These are phyloP conservation scores for Chlamydotis undulata DNA, from an alignment of 2,113 vertebrate genomes.

Conservation along the genomic window DNA sequence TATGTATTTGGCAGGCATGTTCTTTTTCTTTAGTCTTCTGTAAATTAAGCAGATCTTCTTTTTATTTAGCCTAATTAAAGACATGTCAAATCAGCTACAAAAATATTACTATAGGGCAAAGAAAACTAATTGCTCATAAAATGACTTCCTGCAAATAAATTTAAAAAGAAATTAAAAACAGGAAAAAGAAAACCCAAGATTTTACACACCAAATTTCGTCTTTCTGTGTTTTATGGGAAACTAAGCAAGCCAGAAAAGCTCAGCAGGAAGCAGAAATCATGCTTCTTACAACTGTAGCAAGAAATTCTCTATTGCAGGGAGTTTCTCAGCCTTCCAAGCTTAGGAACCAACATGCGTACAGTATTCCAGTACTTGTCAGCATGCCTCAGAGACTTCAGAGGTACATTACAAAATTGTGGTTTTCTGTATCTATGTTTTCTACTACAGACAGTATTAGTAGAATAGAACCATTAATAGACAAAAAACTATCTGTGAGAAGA, in stretches of 20 bases:
- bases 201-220: neutral
- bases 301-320: neutral
- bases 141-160: neutral
- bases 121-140: neutral
- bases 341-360: neutral
- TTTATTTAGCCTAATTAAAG: neutral
- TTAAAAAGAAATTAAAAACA: neutral
- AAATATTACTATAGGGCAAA: neutral
- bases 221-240: neutral
- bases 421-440: neutral
- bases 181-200: neutral
- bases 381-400: neutral
- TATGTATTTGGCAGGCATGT: neutral
- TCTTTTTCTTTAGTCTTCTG: slow-evolving; percentile 1
- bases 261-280: neutral
- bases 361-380: neutral
- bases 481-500: neutral
- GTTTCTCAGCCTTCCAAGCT: neutral
- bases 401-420: neutral
- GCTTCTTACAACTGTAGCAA: neutral
- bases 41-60: neutral
- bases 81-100: neutral
- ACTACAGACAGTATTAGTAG: neutral
- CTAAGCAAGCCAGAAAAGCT: neutral
- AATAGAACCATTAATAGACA: neutral